Evolutionary conservation across 2,113 vertebrate genomes (phyloP), one percentile per base, ranked within the genome.

Genomic region (Calidris pygmaea): DNA sequence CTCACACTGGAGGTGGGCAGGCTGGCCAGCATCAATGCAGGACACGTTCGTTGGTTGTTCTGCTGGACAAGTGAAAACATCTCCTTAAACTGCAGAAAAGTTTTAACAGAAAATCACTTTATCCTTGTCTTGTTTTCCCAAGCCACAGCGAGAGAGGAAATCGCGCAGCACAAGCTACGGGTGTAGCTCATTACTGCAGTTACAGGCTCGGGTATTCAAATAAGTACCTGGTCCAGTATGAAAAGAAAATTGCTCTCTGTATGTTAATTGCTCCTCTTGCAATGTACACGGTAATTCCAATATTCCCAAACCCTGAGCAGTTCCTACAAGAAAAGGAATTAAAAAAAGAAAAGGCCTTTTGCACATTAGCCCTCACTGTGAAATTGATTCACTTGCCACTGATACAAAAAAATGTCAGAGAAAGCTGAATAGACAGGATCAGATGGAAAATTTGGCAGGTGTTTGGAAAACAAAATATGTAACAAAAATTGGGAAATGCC

Each of bases 151-250:
- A 71, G 7, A n/a, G 39, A 58, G 41, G 48, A 81, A 78, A 34
- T 11, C 0, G 0, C 3, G 10, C 24, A 45, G 29, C 35, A 76
- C 30, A 65, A 65, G 47, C 35, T 2, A 1, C 0, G 2, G 34
- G 18, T 32, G 18, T 50, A 82, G 43, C 26, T 77, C 71, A 73
- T 72, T 77, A 68, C 27, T 74, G 60, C 23, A 84, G 35, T 19
- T 53, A 81, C 23, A 58, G 26, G 18, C 47, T 92, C 3, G 5
- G 9, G 22, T 73, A 68, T 88, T 81, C 58, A 62, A 56, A 2
- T 23, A 87, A 85, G 26, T 34, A 43, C 32, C 35, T 32, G n/a
- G 21, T 55, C 24, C 2, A 0, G 22, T 41, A 47, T 12, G 34
- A 71, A 32, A 67, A 24, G 35, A 27, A 70, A 80, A 39, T 55